Base-by-base conservation (phyloP, 2,888 invertebrate genomes). In the Eupithecia tripunctaria region DNA sequence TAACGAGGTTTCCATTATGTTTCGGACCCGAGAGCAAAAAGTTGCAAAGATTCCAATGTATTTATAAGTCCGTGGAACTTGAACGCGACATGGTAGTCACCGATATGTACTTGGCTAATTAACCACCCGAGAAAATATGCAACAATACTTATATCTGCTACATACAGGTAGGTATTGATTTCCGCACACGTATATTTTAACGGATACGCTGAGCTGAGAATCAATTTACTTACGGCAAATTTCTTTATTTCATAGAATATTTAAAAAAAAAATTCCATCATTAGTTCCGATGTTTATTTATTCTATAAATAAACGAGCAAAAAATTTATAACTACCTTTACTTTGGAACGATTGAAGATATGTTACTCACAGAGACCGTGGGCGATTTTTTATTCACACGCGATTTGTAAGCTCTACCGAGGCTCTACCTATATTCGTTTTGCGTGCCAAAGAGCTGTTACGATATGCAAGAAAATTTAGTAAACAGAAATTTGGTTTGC, bases 391-490 rank as follows among this genome's bases (percentile, higher is more conserved):
- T 86, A 89, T 88, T 88, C 86, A 87, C 93, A 93, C 91, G 92
- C 92, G 84, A 91, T 86, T 83, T 82, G 82, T 88, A 88, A 82
- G 77, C 78, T 76, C 82, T 77, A 71, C 60, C 29, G 18, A n/a
- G 81, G 77, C 78, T 76, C 82, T 77, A 71, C 60, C 29, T 29
- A n/a, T 73, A 75, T 74, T 73, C 72, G 82, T 87, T 90, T 92
- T 83, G 94, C 93, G 92, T 93, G 94, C 89, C 89, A 85, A 85
- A 89, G 88, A 89, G 88, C 89, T 85, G 89, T 93, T 91, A 89
- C 88, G 85, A 87, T 85, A 79, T 80, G 85, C 85, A 88, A 86
- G 87, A 89, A 89, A 88, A 87, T 90, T 90, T 85, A 82, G 90
- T 87, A 89, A 90, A 89, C 87, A 86, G 86, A 88, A 86, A 88